Base-by-base conservation (phyloP, 2,888 invertebrate species). In the Tribolium freemani region DNA sequence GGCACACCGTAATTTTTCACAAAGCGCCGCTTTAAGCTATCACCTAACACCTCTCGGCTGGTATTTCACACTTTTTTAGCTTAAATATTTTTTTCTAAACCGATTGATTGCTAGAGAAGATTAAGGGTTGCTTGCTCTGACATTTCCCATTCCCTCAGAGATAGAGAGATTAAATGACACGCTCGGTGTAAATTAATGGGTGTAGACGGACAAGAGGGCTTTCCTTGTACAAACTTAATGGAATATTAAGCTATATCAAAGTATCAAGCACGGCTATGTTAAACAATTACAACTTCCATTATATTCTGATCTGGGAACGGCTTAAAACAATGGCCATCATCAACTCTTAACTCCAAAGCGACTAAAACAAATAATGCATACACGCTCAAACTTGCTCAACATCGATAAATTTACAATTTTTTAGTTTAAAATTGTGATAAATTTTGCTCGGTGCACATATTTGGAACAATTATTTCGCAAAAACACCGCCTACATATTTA, bases 231-330 rank as follows among this genome's bases (percentile, higher is more conserved):
- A 57, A 64, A 71, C 71, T 71, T 74, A 74, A 74, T 74, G 74
- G 74, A 74, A 74, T 74, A 74, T 74, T 74, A 74, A 74, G 64
- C 74, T 57, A 69, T 71, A 74, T 71, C 69, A 71, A 72, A 74
- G 71, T 74, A 74, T 63, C 69, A 74, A 71, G 58, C 57, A 68
- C 67, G 61, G 63, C 69, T 45, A 71, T 73, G 76, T 76, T 73
- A 75, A 76, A 76, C 75, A 75, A 76, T 76, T 76, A 75, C 74
- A 74, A 73, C 67, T 71, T 69, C 76, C 71, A 73, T 76, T 76
- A 76, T 76, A 73, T 74, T 74, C 71, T 66, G 74, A 76, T 76
- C 66, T 74, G 53, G 76, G 71, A 71, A 60, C 56, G 71, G 70
- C 68, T 74, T 72, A 73, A 50, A 48, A 73, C 66, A 73, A 70